These are phyloP conservation scores for Drosophila anomelani DNA, from an alignment of 2,888 invertebrate species.

Conservation along the genomic window DNA sequence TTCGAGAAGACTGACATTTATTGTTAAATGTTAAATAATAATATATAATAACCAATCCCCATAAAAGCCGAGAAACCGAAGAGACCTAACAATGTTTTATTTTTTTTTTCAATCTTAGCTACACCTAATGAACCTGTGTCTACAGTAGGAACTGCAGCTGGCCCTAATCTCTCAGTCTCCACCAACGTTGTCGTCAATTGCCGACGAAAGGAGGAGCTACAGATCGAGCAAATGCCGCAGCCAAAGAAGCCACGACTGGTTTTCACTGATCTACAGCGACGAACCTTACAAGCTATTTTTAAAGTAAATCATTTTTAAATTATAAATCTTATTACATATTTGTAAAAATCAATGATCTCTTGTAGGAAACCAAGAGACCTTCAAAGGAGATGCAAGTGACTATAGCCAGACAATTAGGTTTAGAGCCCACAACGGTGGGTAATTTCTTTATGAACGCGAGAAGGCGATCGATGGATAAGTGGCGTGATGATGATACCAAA, in stretches of 20 bases:
- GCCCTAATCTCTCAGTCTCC: conserved; percentile 11
- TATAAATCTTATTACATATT: not conserved
- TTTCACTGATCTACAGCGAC: conserved; percentile 99
- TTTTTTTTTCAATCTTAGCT: conserved; percentile 13
- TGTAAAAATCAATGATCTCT: conserved; percentile 2
- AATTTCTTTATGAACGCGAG: conserved; percentile 99
- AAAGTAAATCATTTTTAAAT: conserved; percentile 88
- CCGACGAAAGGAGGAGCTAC: conserved; percentile 97
- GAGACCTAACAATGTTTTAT: not conserved
- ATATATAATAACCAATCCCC: not conserved
- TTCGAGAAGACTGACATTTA: not conserved
- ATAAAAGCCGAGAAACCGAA: not conserved
- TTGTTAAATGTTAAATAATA: not conserved
- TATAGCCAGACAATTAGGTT: conserved; percentile 97
- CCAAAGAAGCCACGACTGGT: conserved; percentile 99
- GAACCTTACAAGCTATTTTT: conserved; percentile 99
- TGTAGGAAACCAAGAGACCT: conserved; percentile 98
- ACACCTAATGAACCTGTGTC: conserved; percentile 26
- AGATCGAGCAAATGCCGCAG: conserved; percentile 93
- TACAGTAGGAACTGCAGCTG: conserved; percentile 28
- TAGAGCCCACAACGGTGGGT: conserved; percentile 98
- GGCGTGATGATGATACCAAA: conserved; percentile 94
- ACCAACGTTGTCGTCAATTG: conserved; percentile 87
- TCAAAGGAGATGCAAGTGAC: conserved; percentile 99
- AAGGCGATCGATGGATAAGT: conserved; percentile 98